phyloP scores from a whole-genome alignment of 1,140 invertebrate genomes.

The Oryctes rhinoceros region DNA sequence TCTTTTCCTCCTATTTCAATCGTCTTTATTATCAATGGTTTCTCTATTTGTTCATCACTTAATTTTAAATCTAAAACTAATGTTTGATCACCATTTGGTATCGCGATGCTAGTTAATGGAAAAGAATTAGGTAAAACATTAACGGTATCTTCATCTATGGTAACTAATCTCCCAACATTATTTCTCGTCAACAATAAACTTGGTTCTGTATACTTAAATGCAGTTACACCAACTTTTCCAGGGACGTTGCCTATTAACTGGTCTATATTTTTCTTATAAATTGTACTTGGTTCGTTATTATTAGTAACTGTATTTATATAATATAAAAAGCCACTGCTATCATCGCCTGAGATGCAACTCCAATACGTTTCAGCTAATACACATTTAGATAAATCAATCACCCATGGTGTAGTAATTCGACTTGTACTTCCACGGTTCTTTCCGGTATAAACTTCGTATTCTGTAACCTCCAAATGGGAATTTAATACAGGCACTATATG shows the following conservation, averaged over 20 bases:
- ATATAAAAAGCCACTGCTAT: constrained; percentile 55
- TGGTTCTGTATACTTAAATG: constrained; percentile 47
- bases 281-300: constrained; percentile 42
- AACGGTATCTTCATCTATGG: constrained; percentile 47
- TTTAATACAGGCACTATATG: constrained; percentile 73
- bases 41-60: constrained; percentile 39
- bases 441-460: constrained; percentile 73
- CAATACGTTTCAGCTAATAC: constrained; percentile 70
- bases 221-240: constrained; percentile 46
- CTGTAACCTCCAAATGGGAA: constrained; percentile 74
- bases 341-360: constrained; percentile 67
- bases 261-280: constrained; percentile 47
- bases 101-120: constrained; percentile 50
- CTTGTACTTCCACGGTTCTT: constrained; percentile 68
- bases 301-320: constrained; percentile 53
- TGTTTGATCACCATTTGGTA: constrained; percentile 45
- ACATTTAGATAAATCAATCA: constrained; percentile 69
- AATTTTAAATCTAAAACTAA: constrained; percentile 44
- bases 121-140: constrained; percentile 50
- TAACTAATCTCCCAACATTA: constrained; percentile 51
- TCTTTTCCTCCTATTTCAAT: constrained; percentile 48
- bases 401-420: constrained; percentile 71
- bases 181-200: constrained; percentile 53
- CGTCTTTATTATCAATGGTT: constrained; percentile 47
- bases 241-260: constrained; percentile 46